Percentiles rank a stretch among this genome's conserved stretches.
phyloP scores from a whole-genome alignment of 2,113 vertebrate genomes.

The Chamaetylas fuelleborni region DNA sequence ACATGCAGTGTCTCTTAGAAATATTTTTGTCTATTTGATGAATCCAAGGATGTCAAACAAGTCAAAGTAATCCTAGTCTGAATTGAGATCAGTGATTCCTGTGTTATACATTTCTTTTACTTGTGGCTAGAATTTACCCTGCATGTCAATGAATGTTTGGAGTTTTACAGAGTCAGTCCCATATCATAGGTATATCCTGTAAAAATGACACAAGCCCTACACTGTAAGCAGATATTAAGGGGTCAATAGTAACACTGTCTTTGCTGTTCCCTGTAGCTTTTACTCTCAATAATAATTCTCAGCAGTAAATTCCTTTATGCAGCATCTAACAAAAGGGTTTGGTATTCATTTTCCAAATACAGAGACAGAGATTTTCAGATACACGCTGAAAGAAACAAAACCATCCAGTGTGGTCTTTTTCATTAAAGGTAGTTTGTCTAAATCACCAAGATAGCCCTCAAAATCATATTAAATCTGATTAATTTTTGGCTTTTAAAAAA shows the following conservation, averaged over 20 bases:
- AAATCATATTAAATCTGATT: neutral
- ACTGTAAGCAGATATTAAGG: neutral
- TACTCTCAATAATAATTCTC: neutral
- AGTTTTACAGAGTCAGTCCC: neutral
- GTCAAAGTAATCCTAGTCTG: neutral
- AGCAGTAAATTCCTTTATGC: neutral
- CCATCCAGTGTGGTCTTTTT: neutral
- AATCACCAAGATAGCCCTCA: neutral
- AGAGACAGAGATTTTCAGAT: neutral
- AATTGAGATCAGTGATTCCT: neutral
- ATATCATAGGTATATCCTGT: neutral
- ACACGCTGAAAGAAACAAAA: neutral
- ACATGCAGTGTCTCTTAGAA: neutral
- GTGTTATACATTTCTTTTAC: rapidly evolving
- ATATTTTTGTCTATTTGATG: neutral
- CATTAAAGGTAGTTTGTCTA: neutral
- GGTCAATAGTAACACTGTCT: neutral
- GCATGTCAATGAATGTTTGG: neutral
- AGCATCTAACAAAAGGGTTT: neutral
- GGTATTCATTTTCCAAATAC: neutral
- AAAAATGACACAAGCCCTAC: neutral
- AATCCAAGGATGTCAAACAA: neutral
- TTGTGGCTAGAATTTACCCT: neutral
- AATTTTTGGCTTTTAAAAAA: neutral
- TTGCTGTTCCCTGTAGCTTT: neutral